A percentile compares a stretch with the other conserved stretches of the same genome.
Conservation (phyloP, 2,888 invertebrate species). For the Embidobia sp. region DNA sequence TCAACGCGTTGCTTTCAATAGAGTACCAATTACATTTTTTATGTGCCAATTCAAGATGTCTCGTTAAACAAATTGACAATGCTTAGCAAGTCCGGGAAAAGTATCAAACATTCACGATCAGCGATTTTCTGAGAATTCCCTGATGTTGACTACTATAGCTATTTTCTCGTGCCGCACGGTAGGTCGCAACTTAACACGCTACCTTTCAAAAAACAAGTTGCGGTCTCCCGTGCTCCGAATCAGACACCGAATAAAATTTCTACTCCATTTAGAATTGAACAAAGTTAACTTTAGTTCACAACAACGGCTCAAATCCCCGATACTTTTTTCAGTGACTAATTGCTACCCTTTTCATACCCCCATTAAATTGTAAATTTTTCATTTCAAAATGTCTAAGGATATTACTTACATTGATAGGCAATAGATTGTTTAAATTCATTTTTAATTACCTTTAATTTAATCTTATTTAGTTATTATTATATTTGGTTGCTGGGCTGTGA, state of each 20-base stretch:
- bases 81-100: slow-evolving; percentile 23
- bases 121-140: slow-evolving; percentile 23
- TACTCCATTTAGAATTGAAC: neutral
- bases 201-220: neutral
- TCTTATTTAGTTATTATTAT: too few relatives aligned
- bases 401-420: too few relatives aligned
- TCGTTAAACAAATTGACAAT: slow-evolving; percentile 1
- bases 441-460: too few relatives aligned
- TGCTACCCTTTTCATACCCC: too few relatives aligned
- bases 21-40: slow-evolving; percentile 29
- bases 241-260: neutral
- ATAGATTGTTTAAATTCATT: too few relatives aligned
- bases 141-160: slow-evolving; percentile 3
- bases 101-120: slow-evolving; percentile 27
- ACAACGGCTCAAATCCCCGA: too few relatives aligned
- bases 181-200: slow-evolving; percentile 1
- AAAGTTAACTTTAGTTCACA: too few relatives aligned
- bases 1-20: slow-evolving; percentile 13
- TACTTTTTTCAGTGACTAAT: too few relatives aligned
- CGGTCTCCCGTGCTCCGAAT: slow-evolving; percentile 5
- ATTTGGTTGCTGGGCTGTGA: too few relatives aligned
- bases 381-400: too few relatives aligned
- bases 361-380: too few relatives aligned
- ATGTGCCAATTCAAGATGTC: slow-evolving; percentile 45
- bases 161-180: slow-evolving; percentile 4